Evolutionary conservation across 1,140 invertebrate species (phyloP).

Genomic region (Bombyx mandarina): DNA sequence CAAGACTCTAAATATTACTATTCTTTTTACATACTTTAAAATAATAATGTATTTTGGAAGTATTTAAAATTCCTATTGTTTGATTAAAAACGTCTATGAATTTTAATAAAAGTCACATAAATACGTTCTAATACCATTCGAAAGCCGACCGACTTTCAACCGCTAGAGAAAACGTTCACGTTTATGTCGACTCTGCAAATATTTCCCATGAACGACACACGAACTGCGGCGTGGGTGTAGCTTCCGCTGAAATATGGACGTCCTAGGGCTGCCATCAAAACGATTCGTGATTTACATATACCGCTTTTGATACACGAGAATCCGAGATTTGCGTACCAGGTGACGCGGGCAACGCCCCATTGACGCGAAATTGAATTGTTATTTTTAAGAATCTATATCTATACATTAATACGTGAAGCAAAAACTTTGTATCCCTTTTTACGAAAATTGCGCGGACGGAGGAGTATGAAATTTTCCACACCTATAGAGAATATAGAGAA

Average conservation of each 20-base stretch:
- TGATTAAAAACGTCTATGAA: too few relatives aligned
- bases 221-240: slow-evolving; percentile 27
- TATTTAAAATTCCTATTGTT: too few relatives aligned
- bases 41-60: too few relatives aligned
- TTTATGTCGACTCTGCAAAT: slow-evolving; percentile 33
- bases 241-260: slow-evolving; percentile 38
- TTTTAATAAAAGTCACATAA: too few relatives aligned
- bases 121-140: not conserved
- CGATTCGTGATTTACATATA: slow-evolving; percentile 48
- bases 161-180: slow-evolving; percentile 18
- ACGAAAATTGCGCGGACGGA: too few relatives aligned
- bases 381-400: slow-evolving; percentile 12
- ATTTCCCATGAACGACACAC: slow-evolving; percentile 27
- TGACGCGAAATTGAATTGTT: slow-evolving; percentile 33
- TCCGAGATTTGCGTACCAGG: slow-evolving; percentile 33
- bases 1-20: too few relatives aligned
- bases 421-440: too few relatives aligned
- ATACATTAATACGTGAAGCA: too few relatives aligned
- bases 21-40: too few relatives aligned
- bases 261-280: slow-evolving; percentile 38
- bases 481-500: too few relatives aligned
- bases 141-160: not conserved
- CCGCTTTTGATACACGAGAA: slow-evolving; percentile 38
- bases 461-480: too few relatives aligned
- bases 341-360: slow-evolving; percentile 22